Base-by-base conservation (phyloP, 2,888 invertebrate genomes). In the Tryphoninae sp. region DNA sequence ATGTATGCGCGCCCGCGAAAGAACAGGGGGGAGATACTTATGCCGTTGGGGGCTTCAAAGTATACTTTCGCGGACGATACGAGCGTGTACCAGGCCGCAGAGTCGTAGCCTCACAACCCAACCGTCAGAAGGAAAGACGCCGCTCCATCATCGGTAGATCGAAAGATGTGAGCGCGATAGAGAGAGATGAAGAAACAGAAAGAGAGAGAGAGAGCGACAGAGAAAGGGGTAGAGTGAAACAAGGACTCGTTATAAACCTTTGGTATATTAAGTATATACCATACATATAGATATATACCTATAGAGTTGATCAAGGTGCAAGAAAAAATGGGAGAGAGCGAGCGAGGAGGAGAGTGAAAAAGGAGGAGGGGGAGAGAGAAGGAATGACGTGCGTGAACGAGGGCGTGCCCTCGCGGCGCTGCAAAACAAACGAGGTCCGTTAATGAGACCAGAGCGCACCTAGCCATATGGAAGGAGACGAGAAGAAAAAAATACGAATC, bases 381-480 rank as follows among this genome's bases (percentile, higher is more conserved):
- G 61, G 64, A 74, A 78, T 79, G 72, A 81, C 65, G 83, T 75
- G 80, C 74, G 82, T 77, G 82, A 86, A 84, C 75, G 83, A 86
- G 86, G 88, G 88, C 87, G 88, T 88, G 86, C 86, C 86, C 87
- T 85, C 84, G 86, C 87, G 86, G 85, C 85, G 83, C 75, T 88
- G 87, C 83, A 88, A 88, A 88, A 88, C 88, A 88, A 88, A 88
- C 88, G 88, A 88, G 88, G 85, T 84, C 85, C 84, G 86, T 88
- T 88, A 88, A 88, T 88, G 88, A 88, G 88, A 87, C 88, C 85
- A 85, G 87, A 84, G 42, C 61, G 78, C 76, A 65, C 45, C 75
- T 45, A 72, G 76, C 72, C 61, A 75, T 42, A 59, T 69, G 77
- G 55, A 71, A 77, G 62, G 62, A 40, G 42, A 72, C 19, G 45